Evolutionary conservation across 1,140 invertebrate species (phyloP).

Genomic region (Alviniconcha marisindica): DNA sequence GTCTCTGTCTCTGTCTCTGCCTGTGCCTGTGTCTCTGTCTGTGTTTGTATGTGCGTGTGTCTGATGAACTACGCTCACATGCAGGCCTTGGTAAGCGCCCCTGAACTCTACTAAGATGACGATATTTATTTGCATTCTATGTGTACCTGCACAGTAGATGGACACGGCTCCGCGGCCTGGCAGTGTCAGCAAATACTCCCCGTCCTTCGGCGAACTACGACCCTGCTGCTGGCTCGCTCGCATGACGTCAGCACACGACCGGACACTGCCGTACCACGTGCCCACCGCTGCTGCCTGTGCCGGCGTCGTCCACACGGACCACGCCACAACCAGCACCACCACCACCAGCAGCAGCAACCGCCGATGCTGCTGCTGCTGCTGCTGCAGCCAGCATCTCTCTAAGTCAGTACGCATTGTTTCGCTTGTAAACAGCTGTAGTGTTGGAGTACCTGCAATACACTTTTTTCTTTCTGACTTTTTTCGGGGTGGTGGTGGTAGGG

Average conservation of each 20-base stretch:
- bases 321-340: background rate
- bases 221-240: background rate
- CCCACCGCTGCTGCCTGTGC: background rate
- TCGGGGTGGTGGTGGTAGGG: no score
- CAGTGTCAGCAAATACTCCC: background rate
- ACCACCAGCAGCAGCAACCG: background rate
- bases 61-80: no score
- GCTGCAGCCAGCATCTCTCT: background rate
- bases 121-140: no score
- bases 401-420: no score
- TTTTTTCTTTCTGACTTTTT: no score
- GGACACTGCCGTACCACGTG: background rate
- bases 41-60: no score
- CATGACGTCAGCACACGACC: constrained; percentile 23
- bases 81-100: background rate
- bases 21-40: no score
- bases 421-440: no score
- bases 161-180: background rate
- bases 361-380: background rate
- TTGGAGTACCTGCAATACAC: no score
- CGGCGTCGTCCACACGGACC: background rate
- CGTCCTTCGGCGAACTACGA: background rate
- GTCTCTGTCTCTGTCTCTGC: no score
- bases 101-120: no score
- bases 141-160: constrained; percentile 25